phyloP scores from a whole-genome alignment of 2,888 invertebrate genomes.

The Drosophila diplacantha region DNA sequence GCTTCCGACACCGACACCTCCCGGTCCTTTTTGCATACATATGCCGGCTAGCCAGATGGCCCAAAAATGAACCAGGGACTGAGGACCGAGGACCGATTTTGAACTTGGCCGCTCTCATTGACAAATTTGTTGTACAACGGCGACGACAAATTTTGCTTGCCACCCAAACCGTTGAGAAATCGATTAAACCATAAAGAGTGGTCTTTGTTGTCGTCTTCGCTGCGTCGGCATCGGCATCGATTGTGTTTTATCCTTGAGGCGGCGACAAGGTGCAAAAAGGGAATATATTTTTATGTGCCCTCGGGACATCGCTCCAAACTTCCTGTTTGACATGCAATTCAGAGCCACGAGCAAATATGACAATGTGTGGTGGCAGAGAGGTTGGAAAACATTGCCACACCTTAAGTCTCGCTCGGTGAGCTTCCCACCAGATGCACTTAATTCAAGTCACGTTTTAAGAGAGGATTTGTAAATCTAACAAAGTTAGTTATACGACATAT shows the following conservation, averaged over 20 bases:
- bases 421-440: conserved; percentile 13
- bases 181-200: conserved; percentile 66
- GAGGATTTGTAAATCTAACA: conserved; percentile 6
- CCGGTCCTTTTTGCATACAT: conserved; percentile 51
- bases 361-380: conserved; percentile 1
- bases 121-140: conserved; percentile 65
- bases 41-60: conserved; percentile 29
- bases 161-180: conserved; percentile 75
- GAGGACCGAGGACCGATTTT: conserved; percentile 11
- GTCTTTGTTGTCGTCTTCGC: conserved; percentile 32
- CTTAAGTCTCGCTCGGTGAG: not conserved
- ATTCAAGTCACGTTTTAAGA: conserved; percentile 45
- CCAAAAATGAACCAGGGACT: conserved; percentile 27
- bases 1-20: conserved; percentile 38
- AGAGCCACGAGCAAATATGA: conserved; percentile 4
- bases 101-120: conserved; percentile 45
- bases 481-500: conserved; percentile 4
- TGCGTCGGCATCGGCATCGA: conserved; percentile 20
- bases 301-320: conserved; percentile 47
- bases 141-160: conserved; percentile 65
- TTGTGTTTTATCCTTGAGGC: conserved; percentile 61
- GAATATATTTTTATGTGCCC: conserved; percentile 41
- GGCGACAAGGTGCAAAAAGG: conserved; percentile 70
- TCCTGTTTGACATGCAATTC: conserved; percentile 58
- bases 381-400: conserved; percentile 2